Conservation (phyloP, 2,113 vertebrate genomes). For the Eurystomus gularis region DNA sequence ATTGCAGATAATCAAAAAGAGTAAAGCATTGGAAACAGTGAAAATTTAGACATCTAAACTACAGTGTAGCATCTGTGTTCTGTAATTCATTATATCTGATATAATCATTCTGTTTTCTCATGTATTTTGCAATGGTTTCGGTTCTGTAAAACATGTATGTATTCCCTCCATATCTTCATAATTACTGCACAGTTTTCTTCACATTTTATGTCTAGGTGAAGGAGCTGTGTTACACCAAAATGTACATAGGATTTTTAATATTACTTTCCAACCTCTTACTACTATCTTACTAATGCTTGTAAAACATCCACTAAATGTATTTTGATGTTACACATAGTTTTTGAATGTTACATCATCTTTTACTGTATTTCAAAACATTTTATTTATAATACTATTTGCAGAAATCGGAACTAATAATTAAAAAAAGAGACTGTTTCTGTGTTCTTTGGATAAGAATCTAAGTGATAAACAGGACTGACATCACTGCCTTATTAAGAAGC, state of each 20-base stretch:
- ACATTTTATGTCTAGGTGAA: neutral
- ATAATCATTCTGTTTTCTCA: neutral
- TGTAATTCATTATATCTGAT: neutral
- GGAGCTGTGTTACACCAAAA: neutral
- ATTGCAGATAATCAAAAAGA: neutral
- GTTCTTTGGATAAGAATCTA: neutral
- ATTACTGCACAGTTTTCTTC: neutral
- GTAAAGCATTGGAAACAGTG: neutral
- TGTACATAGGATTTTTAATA: neutral
- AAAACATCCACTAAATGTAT: neutral
- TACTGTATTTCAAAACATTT: neutral
- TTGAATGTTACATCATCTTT: neutral
- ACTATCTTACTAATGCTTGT: neutral
- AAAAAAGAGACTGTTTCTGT: rapidly evolving
- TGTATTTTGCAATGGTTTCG: neutral
- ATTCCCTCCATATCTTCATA: neutral
- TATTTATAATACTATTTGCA: neutral
- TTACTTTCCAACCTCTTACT: neutral
- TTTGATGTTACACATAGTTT: neutral
- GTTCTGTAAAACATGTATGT: neutral
- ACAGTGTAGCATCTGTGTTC: neutral
- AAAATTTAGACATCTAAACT: neutral
- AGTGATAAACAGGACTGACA: neutral
- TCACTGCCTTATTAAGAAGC: neutral
- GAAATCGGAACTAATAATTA: neutral